These are phyloP conservation scores for Sycophila sp. DNA, from an alignment of 1,140 invertebrate species.

Conservation along the genomic window DNA sequence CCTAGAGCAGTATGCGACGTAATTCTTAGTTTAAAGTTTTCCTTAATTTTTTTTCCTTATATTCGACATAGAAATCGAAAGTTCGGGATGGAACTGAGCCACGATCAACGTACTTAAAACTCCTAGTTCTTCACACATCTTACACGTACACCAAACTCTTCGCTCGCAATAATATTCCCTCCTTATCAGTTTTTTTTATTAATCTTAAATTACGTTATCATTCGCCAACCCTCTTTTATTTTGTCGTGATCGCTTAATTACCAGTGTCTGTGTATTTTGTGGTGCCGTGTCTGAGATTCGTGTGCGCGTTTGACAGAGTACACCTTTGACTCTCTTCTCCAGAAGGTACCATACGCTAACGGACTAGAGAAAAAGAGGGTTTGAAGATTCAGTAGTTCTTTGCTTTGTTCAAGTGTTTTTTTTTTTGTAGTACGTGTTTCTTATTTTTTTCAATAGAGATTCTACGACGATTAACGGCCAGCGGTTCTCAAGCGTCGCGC, in stretches of 20 bases:
- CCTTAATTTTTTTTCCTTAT: constrained; percentile 4
- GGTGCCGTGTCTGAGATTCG: background rate
- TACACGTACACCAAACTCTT: too few relatives aligned
- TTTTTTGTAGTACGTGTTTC: background rate
- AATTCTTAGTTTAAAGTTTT: constrained; percentile 27
- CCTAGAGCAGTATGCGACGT: constrained; percentile 46
- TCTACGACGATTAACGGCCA: constrained; percentile 44
- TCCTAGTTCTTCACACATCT: too few relatives aligned
- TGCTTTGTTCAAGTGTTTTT: background rate
- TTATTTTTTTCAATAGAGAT: constrained; percentile 18
- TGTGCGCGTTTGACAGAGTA: background rate
- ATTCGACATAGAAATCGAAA: constrained; percentile 40
- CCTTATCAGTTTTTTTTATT: too few relatives aligned
- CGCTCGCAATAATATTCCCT: constrained; percentile 14
- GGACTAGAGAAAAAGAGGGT: constrained; percentile 41
- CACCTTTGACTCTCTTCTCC: constrained; percentile 18
- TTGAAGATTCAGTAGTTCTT: constrained; percentile 29
- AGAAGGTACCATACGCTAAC: constrained; percentile 40
- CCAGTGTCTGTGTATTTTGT: background rate
- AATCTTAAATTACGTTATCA: too few relatives aligned
- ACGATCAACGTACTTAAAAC: constrained; percentile 30
- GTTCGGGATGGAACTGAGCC: constrained; percentile 41
- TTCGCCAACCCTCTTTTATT: constrained; percentile 22
- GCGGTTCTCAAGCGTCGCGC: constrained; percentile 36
- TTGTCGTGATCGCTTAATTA: background rate